Conservation (phyloP, 2,797 vertebrate genomes). For the Enteromius paludinosus region DNA sequence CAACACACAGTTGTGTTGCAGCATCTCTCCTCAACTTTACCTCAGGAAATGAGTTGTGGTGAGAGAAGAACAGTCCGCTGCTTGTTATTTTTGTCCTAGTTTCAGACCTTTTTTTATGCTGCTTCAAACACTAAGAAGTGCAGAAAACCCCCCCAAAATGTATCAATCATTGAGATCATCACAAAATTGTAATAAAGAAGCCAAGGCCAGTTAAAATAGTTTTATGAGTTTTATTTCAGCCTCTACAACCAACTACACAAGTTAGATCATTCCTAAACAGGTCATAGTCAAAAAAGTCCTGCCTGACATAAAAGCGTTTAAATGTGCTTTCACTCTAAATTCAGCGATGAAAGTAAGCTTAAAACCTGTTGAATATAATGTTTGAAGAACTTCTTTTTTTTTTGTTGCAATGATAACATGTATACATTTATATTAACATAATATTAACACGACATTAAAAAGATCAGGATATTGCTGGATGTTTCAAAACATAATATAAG, state of each 20-base stretch:
- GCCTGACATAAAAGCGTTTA: background rate
- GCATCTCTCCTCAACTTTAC: background rate
- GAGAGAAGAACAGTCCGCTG: background rate
- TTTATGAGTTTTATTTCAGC: slow-evolving; percentile 8
- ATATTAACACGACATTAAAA: background rate
- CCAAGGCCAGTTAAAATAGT: background rate
- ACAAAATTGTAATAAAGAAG: background rate
- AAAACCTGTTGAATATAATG: background rate
- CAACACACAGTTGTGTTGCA: background rate
- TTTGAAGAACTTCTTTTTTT: background rate
- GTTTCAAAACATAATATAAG: background rate
- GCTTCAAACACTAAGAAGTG: background rate
- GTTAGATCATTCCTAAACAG: background rate
- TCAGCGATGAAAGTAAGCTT: background rate
- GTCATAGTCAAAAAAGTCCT: background rate
- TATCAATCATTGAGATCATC: background rate
- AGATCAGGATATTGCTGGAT: background rate
- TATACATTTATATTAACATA: background rate
- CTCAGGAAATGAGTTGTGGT: slow-evolving; percentile 53
- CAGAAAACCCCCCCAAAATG: background rate
- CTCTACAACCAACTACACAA: background rate
- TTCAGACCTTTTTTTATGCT: background rate
- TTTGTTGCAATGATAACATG: background rate
- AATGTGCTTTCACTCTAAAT: background rate
- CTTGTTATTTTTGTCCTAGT: background rate